Percentiles rank a stretch among this genome's conserved stretches.
These are phyloP conservation scores for Stenopsyche tienmushanensis DNA, from an alignment of 1,140 invertebrate genomes.

Conservation along the genomic window DNA sequence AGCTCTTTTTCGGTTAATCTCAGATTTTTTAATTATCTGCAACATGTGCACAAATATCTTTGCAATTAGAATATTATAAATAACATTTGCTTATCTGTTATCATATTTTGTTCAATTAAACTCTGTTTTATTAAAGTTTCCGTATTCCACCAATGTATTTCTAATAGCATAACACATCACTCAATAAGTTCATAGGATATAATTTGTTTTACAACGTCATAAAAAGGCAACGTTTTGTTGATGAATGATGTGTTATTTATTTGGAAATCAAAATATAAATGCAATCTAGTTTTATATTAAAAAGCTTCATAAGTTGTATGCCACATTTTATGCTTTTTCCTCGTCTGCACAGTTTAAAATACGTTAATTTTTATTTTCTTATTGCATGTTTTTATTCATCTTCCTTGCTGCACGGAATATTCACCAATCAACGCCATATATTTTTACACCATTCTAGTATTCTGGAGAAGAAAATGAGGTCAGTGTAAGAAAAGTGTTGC, in stretches of 20 bases:
- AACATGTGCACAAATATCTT: no score
- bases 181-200: no score
- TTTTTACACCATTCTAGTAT: constrained; percentile 61
- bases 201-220: neutral
- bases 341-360: no score
- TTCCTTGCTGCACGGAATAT: constrained; percentile 35
- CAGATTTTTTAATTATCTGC: no score
- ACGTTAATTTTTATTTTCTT: constrained; percentile 28
- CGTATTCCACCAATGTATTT: no score
- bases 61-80: no score
- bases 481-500: constrained; percentile 46
- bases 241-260: neutral
- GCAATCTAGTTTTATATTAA: neutral
- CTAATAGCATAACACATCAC: no score
- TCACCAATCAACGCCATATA: constrained; percentile 27
- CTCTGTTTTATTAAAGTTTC: no score
- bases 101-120: no score
- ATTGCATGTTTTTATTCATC: constrained; percentile 41
- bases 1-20: no score
- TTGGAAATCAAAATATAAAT: neutral
- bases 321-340: no score
- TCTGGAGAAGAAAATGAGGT: constrained; percentile 78
- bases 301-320: neutral
- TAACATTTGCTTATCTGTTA: no score
- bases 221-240: neutral